Conservation (phyloP, 92 coral and sea anemone genomes). For the Isaurus tuberculatus region DNA sequence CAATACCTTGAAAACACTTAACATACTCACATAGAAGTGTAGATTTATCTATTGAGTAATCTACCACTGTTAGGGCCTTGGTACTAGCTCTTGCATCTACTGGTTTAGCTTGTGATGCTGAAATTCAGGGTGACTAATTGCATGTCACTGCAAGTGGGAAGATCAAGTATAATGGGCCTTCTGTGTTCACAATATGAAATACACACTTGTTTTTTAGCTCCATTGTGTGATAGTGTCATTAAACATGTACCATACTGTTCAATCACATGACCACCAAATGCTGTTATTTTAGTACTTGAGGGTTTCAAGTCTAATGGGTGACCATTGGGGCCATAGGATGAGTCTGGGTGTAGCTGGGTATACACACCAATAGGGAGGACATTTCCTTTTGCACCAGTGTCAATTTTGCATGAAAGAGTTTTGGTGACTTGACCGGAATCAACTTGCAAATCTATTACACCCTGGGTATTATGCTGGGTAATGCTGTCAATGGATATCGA, state of each 20-base stretch:
- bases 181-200: constrained; percentile 67
- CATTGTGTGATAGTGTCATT: constrained; percentile 57
- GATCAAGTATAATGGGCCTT: constrained; percentile 60
- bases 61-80: constrained; percentile 1
- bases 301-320: constrained; percentile 60
- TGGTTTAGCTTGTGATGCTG: constrained; percentile 41
- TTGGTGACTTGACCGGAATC: constrained; percentile 53
- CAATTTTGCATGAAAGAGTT: constrained; percentile 74
- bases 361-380: constrained; percentile 65
- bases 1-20: constrained; percentile 42
- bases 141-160: constrained; percentile 69
- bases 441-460: constrained; percentile 64
- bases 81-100: constrained; percentile 1
- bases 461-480: constrained; percentile 44
- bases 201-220: constrained; percentile 43
- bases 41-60: constrained; percentile 6
- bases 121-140: constrained; percentile 65
- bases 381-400: constrained; percentile 84
- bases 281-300: constrained; percentile 66
- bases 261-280: constrained; percentile 67
- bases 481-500: constrained; percentile 31
- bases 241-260: constrained; percentile 66
- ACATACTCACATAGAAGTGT: constrained; percentile 20
- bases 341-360: constrained; percentile 59
- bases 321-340: constrained; percentile 53